These are phyloP conservation scores for Heliocidaris tuberculata DNA, from an alignment of 35 echinoderm and acorn worm species.

Conservation along the genomic window DNA sequence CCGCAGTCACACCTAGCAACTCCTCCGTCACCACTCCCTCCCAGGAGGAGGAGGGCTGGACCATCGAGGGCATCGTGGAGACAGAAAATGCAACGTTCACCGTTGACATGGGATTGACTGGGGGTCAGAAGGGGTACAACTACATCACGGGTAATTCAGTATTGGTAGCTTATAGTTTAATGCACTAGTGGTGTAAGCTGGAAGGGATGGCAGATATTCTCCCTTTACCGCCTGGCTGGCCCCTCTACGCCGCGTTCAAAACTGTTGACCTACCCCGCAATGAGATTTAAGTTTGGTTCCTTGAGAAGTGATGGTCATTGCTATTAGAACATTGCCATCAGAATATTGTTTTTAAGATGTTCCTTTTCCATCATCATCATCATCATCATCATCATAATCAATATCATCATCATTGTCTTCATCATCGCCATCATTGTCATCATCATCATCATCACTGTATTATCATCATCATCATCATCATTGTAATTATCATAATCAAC, in stretches of 20 bases:
- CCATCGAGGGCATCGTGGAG: constrained; percentile 24
- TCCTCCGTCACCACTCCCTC: neutral
- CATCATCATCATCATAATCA: neutral
- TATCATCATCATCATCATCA: too few relatives aligned
- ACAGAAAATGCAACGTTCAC: constrained; percentile 44
- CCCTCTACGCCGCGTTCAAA: neutral
- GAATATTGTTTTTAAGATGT: neutral
- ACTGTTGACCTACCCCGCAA: neutral
- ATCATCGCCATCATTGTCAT: too few relatives aligned
- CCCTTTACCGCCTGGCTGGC: neutral
- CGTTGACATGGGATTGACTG: constrained; percentile 63
- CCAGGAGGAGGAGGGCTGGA: neutral
- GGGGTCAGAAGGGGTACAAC: constrained; percentile 64
- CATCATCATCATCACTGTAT: too few relatives aligned
- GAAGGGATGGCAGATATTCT: neutral
- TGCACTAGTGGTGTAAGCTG: too few relatives aligned
- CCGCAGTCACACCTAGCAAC: neutral
- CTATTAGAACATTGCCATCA: neutral
- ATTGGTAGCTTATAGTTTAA: too few relatives aligned
- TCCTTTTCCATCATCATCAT: neutral
- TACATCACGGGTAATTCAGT: constrained; percentile 76
- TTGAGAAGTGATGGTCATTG: too few relatives aligned
- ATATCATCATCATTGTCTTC: neutral
- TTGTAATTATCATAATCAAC: too few relatives aligned
- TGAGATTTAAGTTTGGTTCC: neutral